Evolutionary conservation across 1,140 invertebrate genomes (phyloP), one percentile per base, ranked within the genome.

Genomic region (Semibalanus balanoides): DNA sequence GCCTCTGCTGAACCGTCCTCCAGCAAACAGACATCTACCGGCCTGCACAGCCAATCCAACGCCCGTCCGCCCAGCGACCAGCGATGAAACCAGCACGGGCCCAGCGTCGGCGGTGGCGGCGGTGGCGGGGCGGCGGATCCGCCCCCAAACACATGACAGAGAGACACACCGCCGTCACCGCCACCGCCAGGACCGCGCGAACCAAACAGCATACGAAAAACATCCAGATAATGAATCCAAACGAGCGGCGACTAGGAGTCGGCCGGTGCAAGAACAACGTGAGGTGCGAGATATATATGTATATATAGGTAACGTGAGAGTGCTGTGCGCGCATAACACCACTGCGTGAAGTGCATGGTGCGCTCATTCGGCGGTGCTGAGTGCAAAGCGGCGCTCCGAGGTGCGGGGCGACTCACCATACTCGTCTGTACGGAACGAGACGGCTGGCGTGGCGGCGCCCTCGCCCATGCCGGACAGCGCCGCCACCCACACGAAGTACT

Each of bases 401-500:
- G 51, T 25, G 14, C 22, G 7, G 22, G 22, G 22, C 1, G 14
- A 82, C 94, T 93, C 94, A 98, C 96, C 93, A 87, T 95, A 97
- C 89, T 94, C 93, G 83, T 96, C 95, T 40, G 96, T 98, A 84
- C 93, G 89, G 73, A 96, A 93, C 76, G 93, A 92, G 79, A 96
- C 92, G 0, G 93, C 93, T n/a, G 95, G 92, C 9, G 95, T 97
- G 31, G 93, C 92, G 7, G 96, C 94, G 22, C 96, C 96, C 84
- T 98, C 95, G 3, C 96, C 96, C 51, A 92, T 87, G 78, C 92
- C 90, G 3, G 93, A 97, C 77, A 92, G 88, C 28, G 96, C 96
- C 3, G 95, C 94, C 78, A 99, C 86, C 93, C 95, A 97, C 77
- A 98, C 91, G 85, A 95, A 95, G 86, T 98, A 99, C 64, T 96